Conservation (phyloP, 2,113 vertebrate genomes). For the Hippopotamus amphibius region DNA sequence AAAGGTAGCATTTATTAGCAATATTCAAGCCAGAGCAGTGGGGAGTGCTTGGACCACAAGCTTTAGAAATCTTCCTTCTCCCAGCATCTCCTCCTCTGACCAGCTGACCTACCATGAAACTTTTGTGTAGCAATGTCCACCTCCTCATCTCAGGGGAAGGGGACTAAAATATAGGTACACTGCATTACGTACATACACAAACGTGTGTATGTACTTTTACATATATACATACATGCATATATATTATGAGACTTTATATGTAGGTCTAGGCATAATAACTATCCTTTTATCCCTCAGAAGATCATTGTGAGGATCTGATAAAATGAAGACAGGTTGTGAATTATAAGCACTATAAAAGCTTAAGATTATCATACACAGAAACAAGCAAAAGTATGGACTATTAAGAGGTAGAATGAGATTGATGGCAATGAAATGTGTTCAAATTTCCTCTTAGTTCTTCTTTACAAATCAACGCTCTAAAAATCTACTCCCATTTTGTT, state of each 20-base stretch:
- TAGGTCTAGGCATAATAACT: not conserved
- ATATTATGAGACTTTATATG: not conserved
- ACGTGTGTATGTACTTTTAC: not conserved
- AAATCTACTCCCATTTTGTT: not conserved
- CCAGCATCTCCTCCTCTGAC: not conserved
- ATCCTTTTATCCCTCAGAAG: not conserved
- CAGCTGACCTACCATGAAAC: not conserved
- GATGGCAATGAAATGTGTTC: not conserved
- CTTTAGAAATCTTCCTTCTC: not conserved
- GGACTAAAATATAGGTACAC: not conserved
- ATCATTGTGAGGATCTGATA: not conserved
- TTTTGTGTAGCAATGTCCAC: not conserved
- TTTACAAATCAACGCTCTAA: conserved; percentile 28
- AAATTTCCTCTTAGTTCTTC: conserved; percentile 15
- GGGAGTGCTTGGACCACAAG: not conserved
- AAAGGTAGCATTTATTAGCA: conserved; percentile 11
- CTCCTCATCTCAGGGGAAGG: not conserved
- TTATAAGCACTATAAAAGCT: not conserved
- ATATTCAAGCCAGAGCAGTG: not conserved
- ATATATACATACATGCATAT: not conserved
- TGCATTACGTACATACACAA: not conserved
- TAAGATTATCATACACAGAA: not conserved
- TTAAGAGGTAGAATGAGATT: not conserved
- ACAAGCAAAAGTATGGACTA: not conserved
- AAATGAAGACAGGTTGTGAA: not conserved